These are phyloP conservation scores for Macropis europaea DNA, from an alignment of 2,888 invertebrate species.

Conservation along the genomic window DNA sequence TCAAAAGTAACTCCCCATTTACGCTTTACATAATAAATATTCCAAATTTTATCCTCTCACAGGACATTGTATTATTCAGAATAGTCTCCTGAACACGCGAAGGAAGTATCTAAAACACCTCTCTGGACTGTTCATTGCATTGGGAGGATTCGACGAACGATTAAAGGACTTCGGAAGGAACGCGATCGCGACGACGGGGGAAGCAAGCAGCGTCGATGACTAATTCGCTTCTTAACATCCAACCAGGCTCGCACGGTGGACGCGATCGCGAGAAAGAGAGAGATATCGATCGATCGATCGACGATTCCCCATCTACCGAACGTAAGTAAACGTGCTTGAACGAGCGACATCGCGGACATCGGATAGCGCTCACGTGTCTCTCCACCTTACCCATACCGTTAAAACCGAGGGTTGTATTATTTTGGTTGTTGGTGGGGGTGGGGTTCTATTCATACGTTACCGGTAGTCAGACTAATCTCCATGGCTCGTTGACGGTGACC, in stretches of 20 bases:
- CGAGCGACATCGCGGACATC: slow-evolving; percentile 61
- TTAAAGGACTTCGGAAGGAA: neutral
- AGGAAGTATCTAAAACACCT: too few species aligned
- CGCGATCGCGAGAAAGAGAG: slow-evolving; percentile 60
- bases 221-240: slow-evolving; percentile 16
- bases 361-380: slow-evolving; percentile 65
- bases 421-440: slow-evolving; percentile 51
- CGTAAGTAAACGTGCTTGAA: slow-evolving; percentile 35
- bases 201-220: neutral
- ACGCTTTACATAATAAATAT: too few species aligned
- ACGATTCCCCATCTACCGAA: slow-evolving; percentile 44
- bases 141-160: too few species aligned
- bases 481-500: slow-evolving; percentile 97
- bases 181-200: neutral
- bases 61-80: too few species aligned
- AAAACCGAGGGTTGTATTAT: slow-evolving; percentile 54
- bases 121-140: too few species aligned
- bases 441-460: slow-evolving; percentile 83
- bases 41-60: too few species aligned
- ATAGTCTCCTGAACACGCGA: too few species aligned
- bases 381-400: slow-evolving; percentile 66
- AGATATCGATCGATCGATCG: slow-evolving; percentile 65
- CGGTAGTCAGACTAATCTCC: slow-evolving; percentile 98
- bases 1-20: too few species aligned
- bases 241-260: slow-evolving; percentile 14